phyloP scores from a whole-genome alignment of 2,113 vertebrate species.

The Macquaria australasica region DNA sequence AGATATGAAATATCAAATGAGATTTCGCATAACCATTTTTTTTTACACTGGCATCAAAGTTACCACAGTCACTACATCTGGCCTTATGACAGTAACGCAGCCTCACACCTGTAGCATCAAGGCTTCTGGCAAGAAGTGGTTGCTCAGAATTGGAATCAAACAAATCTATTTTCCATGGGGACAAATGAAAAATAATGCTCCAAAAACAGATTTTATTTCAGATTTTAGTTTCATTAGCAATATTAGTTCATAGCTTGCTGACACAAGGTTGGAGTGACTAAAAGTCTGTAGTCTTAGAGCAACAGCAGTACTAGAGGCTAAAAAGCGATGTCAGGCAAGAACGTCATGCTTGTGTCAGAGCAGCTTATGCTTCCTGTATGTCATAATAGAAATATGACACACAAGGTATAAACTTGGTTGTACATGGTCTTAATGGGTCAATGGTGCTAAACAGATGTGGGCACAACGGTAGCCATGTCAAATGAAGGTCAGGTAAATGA shows the following conservation, averaged over 20 bases:
- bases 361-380: neutral
- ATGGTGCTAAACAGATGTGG: neutral
- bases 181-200: neutral
- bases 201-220: neutral
- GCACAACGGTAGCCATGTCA: neutral
- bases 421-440: no score
- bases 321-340: neutral
- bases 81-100: neutral
- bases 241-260: neutral
- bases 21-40: neutral
- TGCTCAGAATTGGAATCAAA: neutral
- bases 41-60: neutral
- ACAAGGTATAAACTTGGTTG: neutral
- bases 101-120: slow-evolving; percentile 1
- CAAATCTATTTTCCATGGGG: neutral
- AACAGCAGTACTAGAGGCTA: no score
- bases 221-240: neutral
- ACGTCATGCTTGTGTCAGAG: neutral
- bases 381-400: neutral
- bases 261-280: neutral
- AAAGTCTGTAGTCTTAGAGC: neutral
- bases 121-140: neutral
- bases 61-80: neutral
- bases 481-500: neutral
- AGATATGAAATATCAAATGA: neutral